These are phyloP conservation scores for Drosophila neocordata DNA, from an alignment of 1,140 invertebrate genomes.

Conservation along the genomic window DNA sequence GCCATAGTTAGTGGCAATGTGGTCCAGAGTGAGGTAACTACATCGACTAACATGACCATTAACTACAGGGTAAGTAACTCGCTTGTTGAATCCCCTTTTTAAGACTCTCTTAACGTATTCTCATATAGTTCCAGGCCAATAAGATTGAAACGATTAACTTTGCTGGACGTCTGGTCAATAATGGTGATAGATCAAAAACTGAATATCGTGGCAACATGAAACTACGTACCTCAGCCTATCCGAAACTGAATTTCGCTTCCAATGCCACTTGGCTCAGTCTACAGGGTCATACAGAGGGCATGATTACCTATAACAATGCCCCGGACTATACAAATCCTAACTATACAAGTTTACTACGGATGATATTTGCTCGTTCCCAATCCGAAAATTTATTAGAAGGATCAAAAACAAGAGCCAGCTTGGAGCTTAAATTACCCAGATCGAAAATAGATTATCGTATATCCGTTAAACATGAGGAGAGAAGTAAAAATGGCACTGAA, in stretches of 20 bases:
- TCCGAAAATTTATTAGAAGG: slow-evolving; percentile 77
- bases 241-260: slow-evolving; percentile 89
- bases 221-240: slow-evolving; percentile 89
- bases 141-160: slow-evolving; percentile 88
- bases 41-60: slow-evolving; percentile 82
- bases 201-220: slow-evolving; percentile 87
- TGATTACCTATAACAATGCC: slow-evolving; percentile 73
- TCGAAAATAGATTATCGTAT: slow-evolving; percentile 83
- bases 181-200: slow-evolving; percentile 84
- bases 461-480: slow-evolving; percentile 80
- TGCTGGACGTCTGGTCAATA: slow-evolving; percentile 87
- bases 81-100: too few relatives aligned
- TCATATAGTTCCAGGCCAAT: slow-evolving; percentile 86
- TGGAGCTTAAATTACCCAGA: slow-evolving; percentile 77
- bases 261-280: slow-evolving; percentile 83
- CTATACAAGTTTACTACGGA: slow-evolving; percentile 84
- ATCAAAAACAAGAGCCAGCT: slow-evolving; percentile 74
- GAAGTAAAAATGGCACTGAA: slow-evolving; percentile 80
- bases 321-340: slow-evolving; percentile 82
- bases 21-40: slow-evolving; percentile 78
- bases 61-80: slow-evolving; percentile 84
- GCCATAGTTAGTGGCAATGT: slow-evolving; percentile 85
- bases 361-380: slow-evolving; percentile 84
- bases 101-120: too few relatives aligned
- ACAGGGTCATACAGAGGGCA: slow-evolving; percentile 75